A percentile compares a stretch with the other conserved stretches of the same genome.
Evolutionary conservation across 1,140 invertebrate genomes (phyloP).

Genomic region (Papilio polytes): DNA sequence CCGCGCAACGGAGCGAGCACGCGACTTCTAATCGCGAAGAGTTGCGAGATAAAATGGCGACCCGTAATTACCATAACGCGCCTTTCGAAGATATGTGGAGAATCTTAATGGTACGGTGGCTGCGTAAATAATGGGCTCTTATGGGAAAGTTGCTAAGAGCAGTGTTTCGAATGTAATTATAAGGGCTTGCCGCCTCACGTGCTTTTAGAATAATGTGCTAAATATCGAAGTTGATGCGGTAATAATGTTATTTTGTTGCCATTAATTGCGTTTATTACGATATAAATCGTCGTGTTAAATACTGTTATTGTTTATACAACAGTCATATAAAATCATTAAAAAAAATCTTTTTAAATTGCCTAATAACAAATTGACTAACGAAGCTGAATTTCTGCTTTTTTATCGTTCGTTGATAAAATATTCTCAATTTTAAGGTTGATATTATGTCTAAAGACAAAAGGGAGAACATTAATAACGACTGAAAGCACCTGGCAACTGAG

Average conservation of each 20-base stretch:
- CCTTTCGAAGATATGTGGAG: slow-evolving; percentile 82
- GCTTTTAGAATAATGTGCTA: slow-evolving; percentile 72
- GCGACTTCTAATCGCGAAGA: slow-evolving; percentile 79
- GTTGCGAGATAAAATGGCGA: slow-evolving; percentile 81
- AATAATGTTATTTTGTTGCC: slow-evolving; percentile 43
- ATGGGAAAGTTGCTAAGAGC: slow-evolving; percentile 81
- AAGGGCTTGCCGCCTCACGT: slow-evolving; percentile 72
- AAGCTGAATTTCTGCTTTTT: not conserved
- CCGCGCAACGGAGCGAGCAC: slow-evolving; percentile 68
- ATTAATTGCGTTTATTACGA: not conserved
- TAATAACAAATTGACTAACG: not conserved
- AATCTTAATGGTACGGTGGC: slow-evolving; percentile 83
- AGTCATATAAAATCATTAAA: not conserved
- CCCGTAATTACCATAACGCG: slow-evolving; percentile 82
- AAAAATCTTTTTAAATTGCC: not conserved
- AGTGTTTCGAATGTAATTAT: slow-evolving; percentile 82
- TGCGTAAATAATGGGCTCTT: slow-evolving; percentile 83
- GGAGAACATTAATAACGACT: slow-evolving; percentile 19
- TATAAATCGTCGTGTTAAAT: not conserved
- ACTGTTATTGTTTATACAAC: not conserved
- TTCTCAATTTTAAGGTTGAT: not conserved
- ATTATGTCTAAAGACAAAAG: not conserved
- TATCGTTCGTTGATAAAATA: not conserved
- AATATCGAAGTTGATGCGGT: slow-evolving; percentile 49
- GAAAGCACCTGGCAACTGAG: slow-evolving; percentile 7